Base-by-base conservation (phyloP, 2,888 invertebrate genomes). In the Hermodice carunculata region DNA sequence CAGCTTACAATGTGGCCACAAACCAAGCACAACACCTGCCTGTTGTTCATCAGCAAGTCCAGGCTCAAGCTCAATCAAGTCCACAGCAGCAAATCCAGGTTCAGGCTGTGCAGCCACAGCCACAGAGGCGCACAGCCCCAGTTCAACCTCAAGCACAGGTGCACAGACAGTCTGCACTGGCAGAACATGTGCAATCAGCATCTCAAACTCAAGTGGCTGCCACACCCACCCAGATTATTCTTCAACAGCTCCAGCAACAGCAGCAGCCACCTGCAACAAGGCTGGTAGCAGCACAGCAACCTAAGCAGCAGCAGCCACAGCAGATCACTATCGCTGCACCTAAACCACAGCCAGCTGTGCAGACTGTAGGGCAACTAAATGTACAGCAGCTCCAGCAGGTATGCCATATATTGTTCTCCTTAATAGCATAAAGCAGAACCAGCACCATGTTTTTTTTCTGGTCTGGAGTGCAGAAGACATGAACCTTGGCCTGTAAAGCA, bases 331-430 rank as follows among this genome's bases (percentile, higher is more conserved):
- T 42, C 34, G 54, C 54, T 26, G 26, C 53, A 6, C n/a, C 53
- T 2, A 28, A 67, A 57, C 67, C 69, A 66, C 60, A 28, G 19
- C 49, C 32, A 3, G 43, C 28, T 6, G 51, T 31, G 24, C 48
- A 46, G 37, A 68, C 37, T n/a, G 49, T 75, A 44, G 66, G 72
- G 34, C 76, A 75, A 42, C 44, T 82, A 32, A 81, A 70, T 32
- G 49, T 81, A n/a, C 82, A 83, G 49, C 82, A 83, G 70, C 59
- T 82, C 4, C 82, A 80, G 64, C 82, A 81, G 78, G 81, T 81
- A 42, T 26, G 61, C 37, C 37, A 37, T 37, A 37, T 37, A 51
- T 26, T 51, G 28, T 51, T 26, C 11, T 26, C 46, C 8, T 46
- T n/a, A 46, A 46, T 46, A 46, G 11, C 8, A 8, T 8, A 46